These are phyloP conservation scores for Cantharis flavilabris DNA, from an alignment of 2,888 invertebrate species.

Conservation along the genomic window DNA sequence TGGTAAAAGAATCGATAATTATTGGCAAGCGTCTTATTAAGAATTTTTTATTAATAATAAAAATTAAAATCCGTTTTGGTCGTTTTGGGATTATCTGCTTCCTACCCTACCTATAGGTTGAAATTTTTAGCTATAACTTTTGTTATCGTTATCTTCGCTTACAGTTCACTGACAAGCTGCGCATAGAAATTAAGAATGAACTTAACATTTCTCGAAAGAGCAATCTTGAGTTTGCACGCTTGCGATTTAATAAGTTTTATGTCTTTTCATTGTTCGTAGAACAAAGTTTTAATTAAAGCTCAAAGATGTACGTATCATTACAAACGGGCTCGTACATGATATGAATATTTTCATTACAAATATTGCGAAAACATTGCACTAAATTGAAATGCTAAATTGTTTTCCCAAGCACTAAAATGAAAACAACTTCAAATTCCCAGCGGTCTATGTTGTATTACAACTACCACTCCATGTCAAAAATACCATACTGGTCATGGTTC, in stretches of 20 bases:
- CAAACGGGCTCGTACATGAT: slow-evolving; percentile 24
- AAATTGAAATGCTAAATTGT: neutral
- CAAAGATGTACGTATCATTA: slow-evolving; percentile 21
- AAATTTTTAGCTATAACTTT: neutral
- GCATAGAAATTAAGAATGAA: slow-evolving; percentile 46
- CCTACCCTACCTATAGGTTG: neutral
- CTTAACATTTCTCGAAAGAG: slow-evolving; percentile 48
- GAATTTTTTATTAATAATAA: neutral
- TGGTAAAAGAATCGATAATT: slow-evolving; percentile 17
- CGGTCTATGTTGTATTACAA: neutral
- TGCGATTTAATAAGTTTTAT: slow-evolving; percentile 48
- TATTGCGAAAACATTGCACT: neutral
- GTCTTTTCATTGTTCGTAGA: slow-evolving; percentile 46
- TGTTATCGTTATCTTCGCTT: slow-evolving; percentile 20
- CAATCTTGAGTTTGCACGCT: slow-evolving; percentile 49
- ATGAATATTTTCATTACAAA: slow-evolving; percentile 18
- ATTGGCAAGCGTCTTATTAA: slow-evolving; percentile 6
- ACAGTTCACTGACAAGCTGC: slow-evolving; percentile 40
- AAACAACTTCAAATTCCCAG: neutral
- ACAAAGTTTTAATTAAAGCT: slow-evolving; percentile 41
- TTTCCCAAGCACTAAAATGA: neutral
- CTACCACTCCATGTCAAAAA: neutral
- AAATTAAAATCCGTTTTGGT: slow-evolving; percentile 3
- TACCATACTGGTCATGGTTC: neutral
- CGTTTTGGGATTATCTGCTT: neutral